Conservation (phyloP, 2,888 invertebrate genomes). For the Aelia acuminata region DNA sequence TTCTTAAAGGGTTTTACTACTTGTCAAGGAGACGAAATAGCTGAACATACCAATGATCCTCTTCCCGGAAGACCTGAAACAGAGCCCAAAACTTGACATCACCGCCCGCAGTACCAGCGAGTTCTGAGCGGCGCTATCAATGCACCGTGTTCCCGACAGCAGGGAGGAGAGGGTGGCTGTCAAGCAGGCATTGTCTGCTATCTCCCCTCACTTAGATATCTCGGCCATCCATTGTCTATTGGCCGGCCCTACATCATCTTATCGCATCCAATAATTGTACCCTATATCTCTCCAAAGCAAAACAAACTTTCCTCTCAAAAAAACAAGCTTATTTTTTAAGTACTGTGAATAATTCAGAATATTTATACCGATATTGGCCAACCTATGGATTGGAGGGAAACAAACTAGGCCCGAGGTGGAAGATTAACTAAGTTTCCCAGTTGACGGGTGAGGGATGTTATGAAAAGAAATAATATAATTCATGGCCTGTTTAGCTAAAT, state of each 20-base stretch:
- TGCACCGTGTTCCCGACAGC: background rate
- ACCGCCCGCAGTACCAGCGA: background rate
- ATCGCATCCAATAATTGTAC: background rate
- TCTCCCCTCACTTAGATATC: background rate
- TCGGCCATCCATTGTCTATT: slow-evolving; percentile 5
- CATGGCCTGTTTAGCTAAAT: too few relatives aligned
- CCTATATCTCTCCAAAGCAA: background rate
- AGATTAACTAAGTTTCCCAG: too few relatives aligned
- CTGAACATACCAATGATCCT: background rate
- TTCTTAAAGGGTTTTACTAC: background rate
- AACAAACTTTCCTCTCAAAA: background rate
- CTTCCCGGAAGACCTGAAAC: background rate
- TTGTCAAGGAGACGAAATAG: background rate
- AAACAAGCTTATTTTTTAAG: background rate
- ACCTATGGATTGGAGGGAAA: too few relatives aligned
- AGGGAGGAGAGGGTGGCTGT: background rate
- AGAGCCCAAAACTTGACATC: background rate
- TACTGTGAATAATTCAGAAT: background rate
- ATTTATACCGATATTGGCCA: too few relatives aligned
- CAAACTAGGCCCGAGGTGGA: too few relatives aligned
- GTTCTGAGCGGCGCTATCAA: slow-evolving; percentile 1
- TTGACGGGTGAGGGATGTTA: too few relatives aligned
- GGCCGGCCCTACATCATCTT: background rate
- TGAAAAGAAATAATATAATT: too few relatives aligned
- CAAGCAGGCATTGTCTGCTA: background rate